phyloP scores from a whole-genome alignment of 2,113 vertebrate species.

The Platysternon megacephalum region DNA sequence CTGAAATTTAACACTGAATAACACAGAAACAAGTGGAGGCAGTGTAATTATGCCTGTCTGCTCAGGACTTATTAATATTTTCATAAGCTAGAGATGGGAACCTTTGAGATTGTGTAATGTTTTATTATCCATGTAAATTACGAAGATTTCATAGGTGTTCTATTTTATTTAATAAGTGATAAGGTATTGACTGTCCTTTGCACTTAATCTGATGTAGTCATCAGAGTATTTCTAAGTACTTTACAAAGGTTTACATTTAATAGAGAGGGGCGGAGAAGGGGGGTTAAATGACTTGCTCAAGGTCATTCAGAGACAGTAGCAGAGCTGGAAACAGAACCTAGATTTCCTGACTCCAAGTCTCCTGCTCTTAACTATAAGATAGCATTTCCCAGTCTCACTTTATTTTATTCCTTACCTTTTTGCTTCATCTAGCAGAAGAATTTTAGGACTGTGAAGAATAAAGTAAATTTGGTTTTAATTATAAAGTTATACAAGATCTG shows the following conservation, averaged over 20 bases:
- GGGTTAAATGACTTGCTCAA: background rate
- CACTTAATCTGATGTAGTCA: background rate
- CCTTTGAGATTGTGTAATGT: background rate
- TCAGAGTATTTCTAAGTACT: background rate
- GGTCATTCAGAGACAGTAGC: background rate
- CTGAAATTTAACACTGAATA: background rate
- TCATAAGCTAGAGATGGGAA: background rate
- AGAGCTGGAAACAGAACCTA: background rate
- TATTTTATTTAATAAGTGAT: background rate
- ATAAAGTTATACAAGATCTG: background rate
- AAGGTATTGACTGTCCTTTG: background rate
- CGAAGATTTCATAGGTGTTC: background rate
- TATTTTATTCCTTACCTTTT: constrained; percentile 87
- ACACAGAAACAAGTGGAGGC: background rate
- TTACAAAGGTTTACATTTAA: background rate
- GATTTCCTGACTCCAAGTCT: background rate
- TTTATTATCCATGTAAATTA: background rate
- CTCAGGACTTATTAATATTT: background rate
- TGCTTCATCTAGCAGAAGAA: constrained; percentile 96
- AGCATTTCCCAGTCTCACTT: background rate
- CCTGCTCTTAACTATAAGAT: background rate
- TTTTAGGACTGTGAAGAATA: constrained; percentile 90
- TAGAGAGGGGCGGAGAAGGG: background rate
- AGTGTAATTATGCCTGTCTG: background rate
- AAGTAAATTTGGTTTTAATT: constrained; percentile 23